These are phyloP conservation scores for Glyphotaelius pellucidus DNA, from an alignment of 2,888 invertebrate genomes.

Conservation along the genomic window DNA sequence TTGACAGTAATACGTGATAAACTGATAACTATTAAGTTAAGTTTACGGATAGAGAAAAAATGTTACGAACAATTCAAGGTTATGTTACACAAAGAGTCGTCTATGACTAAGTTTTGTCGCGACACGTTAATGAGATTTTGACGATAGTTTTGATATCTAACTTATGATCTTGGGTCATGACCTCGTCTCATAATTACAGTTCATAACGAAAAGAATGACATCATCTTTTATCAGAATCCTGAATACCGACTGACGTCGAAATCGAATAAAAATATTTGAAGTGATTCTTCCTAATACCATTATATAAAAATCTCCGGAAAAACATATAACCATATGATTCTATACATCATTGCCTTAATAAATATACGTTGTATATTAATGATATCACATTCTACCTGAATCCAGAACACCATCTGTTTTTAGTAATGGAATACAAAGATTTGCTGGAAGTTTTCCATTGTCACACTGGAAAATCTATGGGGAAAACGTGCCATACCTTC, in stretches of 20 bases:
- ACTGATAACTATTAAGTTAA: too few species aligned
- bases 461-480: neutral
- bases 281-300: too few species aligned
- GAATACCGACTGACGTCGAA: neutral
- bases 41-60: neutral
- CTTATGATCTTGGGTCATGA: neutral
- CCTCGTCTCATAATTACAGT: neutral
- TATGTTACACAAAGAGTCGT: neutral
- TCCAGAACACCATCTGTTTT: neutral
- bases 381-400: neutral
- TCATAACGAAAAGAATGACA: neutral
- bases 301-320: too few species aligned
- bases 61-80: neutral
- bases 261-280: neutral
- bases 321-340: too few species aligned
- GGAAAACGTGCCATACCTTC: neutral
- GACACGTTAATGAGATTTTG: slow-evolving; percentile 30
- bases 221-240: neutral
- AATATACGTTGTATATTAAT: neutral
- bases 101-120: neutral
- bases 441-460: neutral
- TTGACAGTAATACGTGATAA: neutral
- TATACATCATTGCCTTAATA: too few species aligned
- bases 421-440: neutral
- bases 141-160: neutral